Evolutionary conservation across 2,797 vertebrate genomes (phyloP).

Genomic region (Clarias fuscus): DNA sequence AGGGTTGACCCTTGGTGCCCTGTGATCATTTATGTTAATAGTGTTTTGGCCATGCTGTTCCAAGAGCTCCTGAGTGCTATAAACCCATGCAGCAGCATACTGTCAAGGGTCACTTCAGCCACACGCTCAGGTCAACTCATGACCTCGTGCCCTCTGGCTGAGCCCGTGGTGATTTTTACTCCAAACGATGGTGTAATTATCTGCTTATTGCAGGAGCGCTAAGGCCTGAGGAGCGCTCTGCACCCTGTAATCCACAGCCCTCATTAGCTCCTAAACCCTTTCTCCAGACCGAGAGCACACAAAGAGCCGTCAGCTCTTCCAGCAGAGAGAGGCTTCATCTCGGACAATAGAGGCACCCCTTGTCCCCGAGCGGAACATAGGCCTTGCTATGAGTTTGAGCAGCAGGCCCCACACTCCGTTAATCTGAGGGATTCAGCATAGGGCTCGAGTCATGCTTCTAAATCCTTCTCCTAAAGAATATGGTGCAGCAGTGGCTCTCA

Average conservation of each 20-base stretch:
- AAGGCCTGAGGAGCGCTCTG: slow-evolving; percentile 53
- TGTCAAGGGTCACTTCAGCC: slow-evolving; percentile 54
- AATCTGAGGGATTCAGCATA: slow-evolving; percentile 52
- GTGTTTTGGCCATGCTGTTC: slow-evolving; percentile 41
- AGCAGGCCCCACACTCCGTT: slow-evolving; percentile 52
- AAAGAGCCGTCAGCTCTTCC: slow-evolving; percentile 53
- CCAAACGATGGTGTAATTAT: slow-evolving; percentile 58
- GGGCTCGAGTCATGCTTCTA: slow-evolving; percentile 39
- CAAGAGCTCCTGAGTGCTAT: slow-evolving; percentile 48
- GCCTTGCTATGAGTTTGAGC: slow-evolving; percentile 53
- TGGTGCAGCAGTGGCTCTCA: slow-evolving; percentile 51
- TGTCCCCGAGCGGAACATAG: slow-evolving; percentile 43
- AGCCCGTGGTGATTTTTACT: slow-evolving; percentile 53
- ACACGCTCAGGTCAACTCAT: slow-evolving; percentile 58
- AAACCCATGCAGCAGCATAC: slow-evolving; percentile 49
- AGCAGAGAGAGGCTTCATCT: slow-evolving; percentile 54
- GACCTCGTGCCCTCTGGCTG: slow-evolving; percentile 56
- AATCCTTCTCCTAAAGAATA: slow-evolving; percentile 53
- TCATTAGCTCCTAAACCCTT: slow-evolving; percentile 55
- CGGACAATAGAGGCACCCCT: slow-evolving; percentile 52
- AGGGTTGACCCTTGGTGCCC: slow-evolving; percentile 35
- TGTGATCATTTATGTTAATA: slow-evolving; percentile 42
- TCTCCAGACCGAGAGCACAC: slow-evolving; percentile 47
- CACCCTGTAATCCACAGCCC: slow-evolving; percentile 58
- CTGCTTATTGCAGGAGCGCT: slow-evolving; percentile 53